Conservation (phyloP, 2,113 vertebrate genomes). For the Cisticola juncidis region DNA sequence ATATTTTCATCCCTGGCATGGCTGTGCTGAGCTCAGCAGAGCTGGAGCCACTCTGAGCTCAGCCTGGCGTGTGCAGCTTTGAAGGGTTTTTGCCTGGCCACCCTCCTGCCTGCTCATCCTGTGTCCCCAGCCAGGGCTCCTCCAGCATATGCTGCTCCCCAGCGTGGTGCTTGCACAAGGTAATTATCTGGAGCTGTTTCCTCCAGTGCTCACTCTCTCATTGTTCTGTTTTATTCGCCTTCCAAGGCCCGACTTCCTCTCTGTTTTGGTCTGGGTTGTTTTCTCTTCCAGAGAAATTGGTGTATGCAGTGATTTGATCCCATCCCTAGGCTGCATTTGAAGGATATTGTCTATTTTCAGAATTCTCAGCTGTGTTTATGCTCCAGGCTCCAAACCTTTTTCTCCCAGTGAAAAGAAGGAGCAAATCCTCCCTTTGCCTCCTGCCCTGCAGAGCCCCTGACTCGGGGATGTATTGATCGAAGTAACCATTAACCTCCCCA, state of each 20-base stretch:
- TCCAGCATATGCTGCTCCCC: conserved; percentile 38
- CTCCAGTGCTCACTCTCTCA: conserved; percentile 2
- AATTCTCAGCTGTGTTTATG: conserved; percentile 25
- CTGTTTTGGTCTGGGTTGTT: background rate
- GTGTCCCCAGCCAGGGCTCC: background rate
- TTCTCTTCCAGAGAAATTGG: background rate
- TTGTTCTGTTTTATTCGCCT: conserved; percentile 35
- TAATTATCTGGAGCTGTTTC: conserved; percentile 33
- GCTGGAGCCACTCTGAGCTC: background rate
- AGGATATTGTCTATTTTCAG: conserved; percentile 40
- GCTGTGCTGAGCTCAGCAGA: background rate
- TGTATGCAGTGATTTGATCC: background rate
- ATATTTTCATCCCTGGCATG: conserved; percentile 21
- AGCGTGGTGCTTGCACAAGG: background rate
- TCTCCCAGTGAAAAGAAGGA: background rate
- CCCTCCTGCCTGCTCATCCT: background rate
- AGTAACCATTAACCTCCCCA: background rate
- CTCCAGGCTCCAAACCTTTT: conserved; percentile 2
- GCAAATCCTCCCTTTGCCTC: background rate
- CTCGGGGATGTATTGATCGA: background rate
- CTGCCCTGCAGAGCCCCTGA: background rate
- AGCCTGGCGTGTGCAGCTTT: background rate
- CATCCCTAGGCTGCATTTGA: conserved; percentile 41
- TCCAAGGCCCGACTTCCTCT: background rate
- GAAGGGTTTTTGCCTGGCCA: background rate